A percentile compares a stretch with the other conserved stretches of the same genome.
These are phyloP conservation scores for Alviniconcha strummeri DNA, from an alignment of 2,888 invertebrate genomes.

Conservation along the genomic window DNA sequence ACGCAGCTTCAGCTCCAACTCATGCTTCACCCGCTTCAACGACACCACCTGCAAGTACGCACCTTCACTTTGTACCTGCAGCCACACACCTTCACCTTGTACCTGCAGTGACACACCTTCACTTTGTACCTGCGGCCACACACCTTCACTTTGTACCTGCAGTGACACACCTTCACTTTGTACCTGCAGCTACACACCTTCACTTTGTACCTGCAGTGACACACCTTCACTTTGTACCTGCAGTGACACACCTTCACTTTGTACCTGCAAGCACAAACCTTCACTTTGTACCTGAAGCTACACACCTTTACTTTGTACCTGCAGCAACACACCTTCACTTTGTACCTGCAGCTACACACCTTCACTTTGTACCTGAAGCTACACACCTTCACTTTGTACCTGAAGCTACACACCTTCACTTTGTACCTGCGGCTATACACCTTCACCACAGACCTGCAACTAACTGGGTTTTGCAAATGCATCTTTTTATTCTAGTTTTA, in stretches of 20 bases:
- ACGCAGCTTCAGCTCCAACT: slow-evolving; percentile 88
- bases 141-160: neutral
- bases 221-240: slow-evolving; percentile 46
- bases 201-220: neutral
- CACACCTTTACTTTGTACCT: neutral
- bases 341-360: neutral
- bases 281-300: slow-evolving; percentile 46
- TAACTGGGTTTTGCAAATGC: too few relatives aligned
- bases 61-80: neutral
- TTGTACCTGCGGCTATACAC: too few relatives aligned
- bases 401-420: slow-evolving; percentile 31
- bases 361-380: neutral
- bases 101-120: neutral
- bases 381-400: too few relatives aligned
- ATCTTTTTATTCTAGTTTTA: too few relatives aligned
- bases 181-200: neutral
- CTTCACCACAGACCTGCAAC: too few relatives aligned
- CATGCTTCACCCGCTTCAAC: slow-evolving; percentile 88
- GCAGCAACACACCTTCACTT: neutral
- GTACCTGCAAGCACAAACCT: neutral
- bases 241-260: neutral
- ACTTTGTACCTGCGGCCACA: neutral
- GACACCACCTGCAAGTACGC: slow-evolving; percentile 76
- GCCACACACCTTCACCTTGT: neutral
- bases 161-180: neutral